Percentiles rank a stretch among this genome's conserved stretches.
Evolutionary conservation across 2,888 invertebrate genomes (phyloP).

Genomic region (Xiphydria camelus): DNA sequence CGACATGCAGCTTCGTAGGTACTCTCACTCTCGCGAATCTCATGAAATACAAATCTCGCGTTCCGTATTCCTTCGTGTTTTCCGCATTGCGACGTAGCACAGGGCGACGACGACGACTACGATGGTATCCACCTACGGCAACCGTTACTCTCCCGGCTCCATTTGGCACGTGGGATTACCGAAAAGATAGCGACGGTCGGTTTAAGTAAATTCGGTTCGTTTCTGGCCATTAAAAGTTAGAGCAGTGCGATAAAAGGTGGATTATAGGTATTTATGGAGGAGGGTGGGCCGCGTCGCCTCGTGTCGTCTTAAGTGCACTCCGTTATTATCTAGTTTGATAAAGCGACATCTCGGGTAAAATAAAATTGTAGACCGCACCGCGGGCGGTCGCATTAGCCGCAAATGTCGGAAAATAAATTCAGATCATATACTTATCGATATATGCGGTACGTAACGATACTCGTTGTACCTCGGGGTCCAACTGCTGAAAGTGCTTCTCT

Average conservation of each 20-base stretch:
- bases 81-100: too few species aligned
- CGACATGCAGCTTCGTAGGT: too few species aligned
- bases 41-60: too few species aligned
- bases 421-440: not conserved
- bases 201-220: constrained; percentile 12
- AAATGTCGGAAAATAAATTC: not conserved
- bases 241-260: constrained; percentile 1
- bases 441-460: not conserved
- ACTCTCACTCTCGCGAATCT: too few species aligned
- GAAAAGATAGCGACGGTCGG: too few species aligned
- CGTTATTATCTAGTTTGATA: constrained; percentile 1
- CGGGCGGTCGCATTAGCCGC: not conserved
- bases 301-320: constrained; percentile 12
- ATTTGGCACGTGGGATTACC: too few species aligned
- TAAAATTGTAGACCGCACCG: constrained; percentile 1
- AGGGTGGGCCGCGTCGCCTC: constrained; percentile 5
- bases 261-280: constrained; percentile 13
- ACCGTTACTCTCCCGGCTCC: too few species aligned
- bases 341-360: not conserved
- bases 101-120: too few species aligned
- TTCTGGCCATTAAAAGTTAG: constrained; percentile 10
- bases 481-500: too few species aligned
- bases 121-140: too few species aligned
- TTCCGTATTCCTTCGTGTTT: too few species aligned
- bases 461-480: too few species aligned